Percentiles rank a stretch among this genome's conserved stretches.
These are phyloP conservation scores for Peromyscus leucopus DNA, from an alignment of 2,113 vertebrate species.

Conservation along the genomic window DNA sequence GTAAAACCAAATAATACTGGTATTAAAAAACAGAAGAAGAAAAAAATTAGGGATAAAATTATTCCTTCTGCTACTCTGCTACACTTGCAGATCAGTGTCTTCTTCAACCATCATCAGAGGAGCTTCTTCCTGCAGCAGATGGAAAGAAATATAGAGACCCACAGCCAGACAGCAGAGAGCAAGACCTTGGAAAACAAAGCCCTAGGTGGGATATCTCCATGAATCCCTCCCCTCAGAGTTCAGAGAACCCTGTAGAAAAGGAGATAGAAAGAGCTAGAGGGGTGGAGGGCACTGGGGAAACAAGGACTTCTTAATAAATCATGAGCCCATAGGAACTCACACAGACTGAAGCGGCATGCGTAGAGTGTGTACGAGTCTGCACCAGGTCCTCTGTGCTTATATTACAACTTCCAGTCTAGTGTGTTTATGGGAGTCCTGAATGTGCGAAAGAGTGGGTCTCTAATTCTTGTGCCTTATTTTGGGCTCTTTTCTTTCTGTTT, in stretches of 20 bases:
- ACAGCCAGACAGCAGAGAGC: background rate
- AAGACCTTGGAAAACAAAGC: background rate
- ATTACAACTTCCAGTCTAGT: background rate
- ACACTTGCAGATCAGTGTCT: too few species aligned
- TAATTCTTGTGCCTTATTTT: background rate
- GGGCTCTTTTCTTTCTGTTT: background rate
- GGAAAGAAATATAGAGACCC: background rate
- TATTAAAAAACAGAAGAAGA: background rate
- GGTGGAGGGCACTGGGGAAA: background rate
- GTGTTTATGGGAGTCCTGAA: background rate
- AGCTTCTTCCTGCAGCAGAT: background rate
- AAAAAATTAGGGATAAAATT: background rate
- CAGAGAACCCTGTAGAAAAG: background rate
- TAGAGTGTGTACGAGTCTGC: too few species aligned
- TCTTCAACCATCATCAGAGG: background rate
- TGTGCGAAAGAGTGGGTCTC: background rate
- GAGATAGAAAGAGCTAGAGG: background rate
- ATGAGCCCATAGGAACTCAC: background rate
- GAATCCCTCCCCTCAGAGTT: background rate
- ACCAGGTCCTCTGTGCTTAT: background rate
- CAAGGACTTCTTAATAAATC: background rate
- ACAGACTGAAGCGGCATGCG: too few species aligned
- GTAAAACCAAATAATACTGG: background rate
- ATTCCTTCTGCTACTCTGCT: background rate
- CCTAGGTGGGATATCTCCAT: background rate